These are phyloP conservation scores for Drosophila baimaii DNA, from an alignment of 1,140 invertebrate species.

Conservation along the genomic window DNA sequence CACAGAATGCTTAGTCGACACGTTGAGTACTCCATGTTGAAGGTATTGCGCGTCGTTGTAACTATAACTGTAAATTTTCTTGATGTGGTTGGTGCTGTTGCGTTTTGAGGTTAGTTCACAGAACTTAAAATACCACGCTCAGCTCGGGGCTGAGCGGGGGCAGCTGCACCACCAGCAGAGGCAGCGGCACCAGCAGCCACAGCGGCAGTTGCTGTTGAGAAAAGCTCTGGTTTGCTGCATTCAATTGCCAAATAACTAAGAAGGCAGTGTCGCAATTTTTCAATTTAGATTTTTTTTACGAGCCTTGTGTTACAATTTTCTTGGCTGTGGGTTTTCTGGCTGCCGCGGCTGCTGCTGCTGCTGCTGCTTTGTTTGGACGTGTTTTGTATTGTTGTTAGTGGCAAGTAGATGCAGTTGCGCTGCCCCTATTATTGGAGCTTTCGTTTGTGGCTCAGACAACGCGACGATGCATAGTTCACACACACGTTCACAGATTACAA, in stretches of 20 bases:
- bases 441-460: conserved; percentile 31
- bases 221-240: conserved; percentile 63
- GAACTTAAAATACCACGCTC: conserved; percentile 65
- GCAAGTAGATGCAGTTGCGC: conserved; percentile 21
- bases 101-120: conserved; percentile 70
- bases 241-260: conserved; percentile 64
- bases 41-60: conserved; percentile 65
- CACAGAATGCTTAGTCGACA: conserved; percentile 60
- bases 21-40: conserved; percentile 67
- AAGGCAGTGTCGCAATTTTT: conserved; percentile 72
- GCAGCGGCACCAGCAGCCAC: conserved; percentile 9
- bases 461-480: conserved; percentile 37
- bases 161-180: conserved; percentile 25
- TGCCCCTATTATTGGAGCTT: conserved; percentile 55
- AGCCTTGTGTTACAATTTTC: conserved; percentile 65
- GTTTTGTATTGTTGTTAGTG: conserved; percentile 42
- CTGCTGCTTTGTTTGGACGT: conserved; percentile 36
- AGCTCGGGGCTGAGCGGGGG: conserved; percentile 15
- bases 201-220: conserved; percentile 39
- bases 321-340: conserved; percentile 35
- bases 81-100: conserved; percentile 58
- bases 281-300: conserved; percentile 66
- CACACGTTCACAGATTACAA: conserved; percentile 55
- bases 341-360: conserved; percentile 17
- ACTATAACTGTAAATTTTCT: conserved; percentile 77